These are phyloP conservation scores for Spea bombifrons DNA, from an alignment of 2,113 vertebrate species.

Conservation along the genomic window DNA sequence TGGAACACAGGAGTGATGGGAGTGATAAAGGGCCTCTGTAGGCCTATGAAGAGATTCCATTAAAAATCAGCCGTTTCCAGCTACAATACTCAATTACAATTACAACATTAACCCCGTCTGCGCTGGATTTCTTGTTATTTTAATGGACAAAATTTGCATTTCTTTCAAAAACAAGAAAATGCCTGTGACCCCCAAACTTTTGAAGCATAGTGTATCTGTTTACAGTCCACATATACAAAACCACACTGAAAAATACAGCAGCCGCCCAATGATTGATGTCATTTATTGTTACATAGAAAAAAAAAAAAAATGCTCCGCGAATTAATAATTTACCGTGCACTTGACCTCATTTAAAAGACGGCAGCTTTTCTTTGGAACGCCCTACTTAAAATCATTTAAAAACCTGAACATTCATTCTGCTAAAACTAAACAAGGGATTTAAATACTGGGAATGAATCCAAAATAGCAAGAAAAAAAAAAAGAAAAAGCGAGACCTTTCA, in stretches of 20 bases:
- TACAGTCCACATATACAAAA: background rate
- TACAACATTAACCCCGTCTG: too few relatives aligned
- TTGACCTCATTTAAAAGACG: conserved; percentile 27
- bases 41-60: too few relatives aligned
- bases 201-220: too few relatives aligned
- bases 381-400: conserved; percentile 15
- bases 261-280: background rate
- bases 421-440: background rate
- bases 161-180: too few relatives aligned
- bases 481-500: background rate
- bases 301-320: background rate
- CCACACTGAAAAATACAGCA: background rate
- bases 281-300: conserved; percentile 1
- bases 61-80: too few relatives aligned
- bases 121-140: too few relatives aligned
- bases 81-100: too few relatives aligned
- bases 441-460: conserved; percentile 24
- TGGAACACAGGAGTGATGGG: too few relatives aligned
- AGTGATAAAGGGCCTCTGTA: too few relatives aligned
- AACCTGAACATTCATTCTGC: conserved; percentile 10
- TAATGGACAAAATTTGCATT: too few relatives aligned
- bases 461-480: background rate
- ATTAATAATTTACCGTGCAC: conserved; percentile 25
- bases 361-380: conserved; percentile 2
- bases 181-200: too few relatives aligned